These are phyloP conservation scores for Channallabes apus DNA, from an alignment of 2,797 vertebrate genomes.

Conservation along the genomic window DNA sequence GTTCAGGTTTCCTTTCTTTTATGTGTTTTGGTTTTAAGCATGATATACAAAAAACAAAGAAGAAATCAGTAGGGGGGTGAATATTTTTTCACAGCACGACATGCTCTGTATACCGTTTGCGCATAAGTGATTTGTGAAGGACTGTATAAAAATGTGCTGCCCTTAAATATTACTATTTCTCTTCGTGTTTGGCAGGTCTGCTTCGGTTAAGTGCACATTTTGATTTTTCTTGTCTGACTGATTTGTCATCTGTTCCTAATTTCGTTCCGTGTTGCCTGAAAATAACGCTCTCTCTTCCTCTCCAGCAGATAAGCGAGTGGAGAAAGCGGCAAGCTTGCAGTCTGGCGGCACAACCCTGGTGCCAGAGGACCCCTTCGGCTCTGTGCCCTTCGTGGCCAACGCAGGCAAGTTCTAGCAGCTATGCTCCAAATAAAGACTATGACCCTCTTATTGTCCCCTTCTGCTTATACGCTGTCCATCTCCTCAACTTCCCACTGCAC, in stretches of 20 bases:
- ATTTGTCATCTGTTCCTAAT: neutral
- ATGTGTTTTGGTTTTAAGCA: no score
- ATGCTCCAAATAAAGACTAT: conserved; percentile 61
- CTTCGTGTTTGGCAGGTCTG: neutral
- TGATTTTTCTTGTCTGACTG: neutral
- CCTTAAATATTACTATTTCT: neutral
- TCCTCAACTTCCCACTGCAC: conserved; percentile 50
- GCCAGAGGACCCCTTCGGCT: conserved; percentile 93
- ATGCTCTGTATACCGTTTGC: neutral
- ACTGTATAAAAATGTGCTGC: neutral
- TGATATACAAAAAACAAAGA: no score
- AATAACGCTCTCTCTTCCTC: neutral
- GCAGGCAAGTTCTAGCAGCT: conserved; percentile 93
- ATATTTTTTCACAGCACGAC: no score
- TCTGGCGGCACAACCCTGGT: conserved; percentile 71
- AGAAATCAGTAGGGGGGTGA: no score
- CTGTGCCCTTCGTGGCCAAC: conserved; percentile 90
- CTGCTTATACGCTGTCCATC: conserved; percentile 20
- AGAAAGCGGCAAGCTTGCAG: conserved; percentile 79
- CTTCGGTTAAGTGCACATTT: neutral
- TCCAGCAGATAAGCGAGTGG: conserved; percentile 84
- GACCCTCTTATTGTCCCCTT: conserved; percentile 47
- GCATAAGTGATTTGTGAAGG: neutral
- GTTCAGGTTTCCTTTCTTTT: no score
- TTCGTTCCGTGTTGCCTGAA: neutral